Percentiles rank a stretch among this genome's conserved stretches.
Evolutionary conservation across 2,113 vertebrate genomes (phyloP).

Genomic region (Cyanoramphus novaezelandiae): DNA sequence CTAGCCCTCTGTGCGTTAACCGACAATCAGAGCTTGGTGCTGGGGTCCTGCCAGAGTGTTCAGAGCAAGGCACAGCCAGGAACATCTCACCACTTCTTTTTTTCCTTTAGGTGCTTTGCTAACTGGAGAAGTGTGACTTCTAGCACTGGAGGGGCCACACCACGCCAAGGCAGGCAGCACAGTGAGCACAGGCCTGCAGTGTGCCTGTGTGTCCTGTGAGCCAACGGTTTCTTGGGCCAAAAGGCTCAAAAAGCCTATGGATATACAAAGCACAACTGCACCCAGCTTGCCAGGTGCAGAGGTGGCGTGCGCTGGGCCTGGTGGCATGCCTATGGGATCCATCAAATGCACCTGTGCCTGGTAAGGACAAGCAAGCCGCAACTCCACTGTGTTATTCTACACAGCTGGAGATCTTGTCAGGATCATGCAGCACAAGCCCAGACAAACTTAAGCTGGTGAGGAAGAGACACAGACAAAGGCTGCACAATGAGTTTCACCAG

Average conservation of each 20-base stretch:
- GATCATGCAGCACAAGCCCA: neutral
- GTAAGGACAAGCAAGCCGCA: neutral
- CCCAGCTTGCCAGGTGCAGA: too few species aligned
- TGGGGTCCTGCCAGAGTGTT: rapidly evolving
- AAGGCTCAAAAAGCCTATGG: rapidly evolving
- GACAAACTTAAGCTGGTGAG: neutral
- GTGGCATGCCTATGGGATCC: rapidly evolving
- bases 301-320: neutral
- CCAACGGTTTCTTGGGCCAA: neutral
- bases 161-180: rapidly evolving
- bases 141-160: neutral
- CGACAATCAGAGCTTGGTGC: rapidly evolving
- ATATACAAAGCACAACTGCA: rapidly evolving
- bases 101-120: neutral
- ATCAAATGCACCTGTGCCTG: neutral
- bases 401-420: neutral
- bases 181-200: rapidly evolving
- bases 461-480: neutral
- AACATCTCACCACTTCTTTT: neutral
- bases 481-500: neutral
- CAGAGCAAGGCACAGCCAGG: neutral
- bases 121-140: rapidly evolving
- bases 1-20: neutral
- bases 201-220: neutral
- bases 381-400: too few species aligned